These are phyloP conservation scores for Ailuropoda melanoleuca DNA, from an alignment of 2,113 vertebrate genomes.

Conservation along the genomic window DNA sequence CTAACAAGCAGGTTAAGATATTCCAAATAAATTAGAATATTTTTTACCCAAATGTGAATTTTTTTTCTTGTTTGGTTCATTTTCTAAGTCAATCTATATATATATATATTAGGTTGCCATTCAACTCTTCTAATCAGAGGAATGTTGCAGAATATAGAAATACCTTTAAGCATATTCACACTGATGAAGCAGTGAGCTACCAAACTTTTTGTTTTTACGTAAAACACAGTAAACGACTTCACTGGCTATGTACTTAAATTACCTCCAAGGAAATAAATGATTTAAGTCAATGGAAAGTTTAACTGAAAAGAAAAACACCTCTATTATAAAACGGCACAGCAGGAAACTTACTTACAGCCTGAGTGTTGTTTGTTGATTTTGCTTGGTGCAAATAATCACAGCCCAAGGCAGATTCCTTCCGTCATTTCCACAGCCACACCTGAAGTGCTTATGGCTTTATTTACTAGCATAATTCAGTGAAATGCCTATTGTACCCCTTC, in stretches of 20 bases:
- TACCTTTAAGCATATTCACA: constrained; percentile 7
- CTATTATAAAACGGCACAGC: constrained; percentile 41
- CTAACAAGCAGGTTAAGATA: background rate
- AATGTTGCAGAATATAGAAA: background rate
- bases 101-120: background rate
- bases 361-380: constrained; percentile 54
- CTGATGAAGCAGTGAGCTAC: background rate
- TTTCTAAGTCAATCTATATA: background rate
- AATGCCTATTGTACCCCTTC: background rate
- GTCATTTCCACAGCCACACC: background rate
- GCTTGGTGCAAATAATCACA: constrained; percentile 58
- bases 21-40: constrained; percentile 24
- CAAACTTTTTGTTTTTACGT: background rate
- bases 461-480: background rate
- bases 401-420: constrained; percentile 27
- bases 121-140: background rate
- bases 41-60: background rate
- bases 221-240: constrained; percentile 42
- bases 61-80: background rate
- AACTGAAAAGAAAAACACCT: constrained; percentile 63
- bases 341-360: constrained; percentile 47
- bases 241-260: constrained; percentile 47
- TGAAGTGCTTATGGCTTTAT: background rate
- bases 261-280: constrained; percentile 61
- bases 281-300: constrained; percentile 57